phyloP scores from a whole-genome alignment of 2,888 invertebrate genomes.

The Gari tellinella region DNA sequence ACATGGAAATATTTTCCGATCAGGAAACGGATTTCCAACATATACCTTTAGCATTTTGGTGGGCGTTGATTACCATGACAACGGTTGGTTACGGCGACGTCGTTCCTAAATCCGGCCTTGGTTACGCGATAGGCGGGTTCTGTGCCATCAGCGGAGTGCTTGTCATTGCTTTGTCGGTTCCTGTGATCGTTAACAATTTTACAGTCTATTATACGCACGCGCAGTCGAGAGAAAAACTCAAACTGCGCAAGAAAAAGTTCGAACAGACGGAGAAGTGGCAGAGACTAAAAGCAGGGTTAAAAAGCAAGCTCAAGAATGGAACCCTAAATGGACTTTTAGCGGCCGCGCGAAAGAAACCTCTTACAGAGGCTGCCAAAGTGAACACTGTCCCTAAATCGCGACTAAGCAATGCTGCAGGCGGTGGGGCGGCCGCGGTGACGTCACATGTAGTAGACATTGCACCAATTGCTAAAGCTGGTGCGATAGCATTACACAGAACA shows the following conservation, averaged over 20 bases:
- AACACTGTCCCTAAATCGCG: too few species aligned
- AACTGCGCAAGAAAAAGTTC: conserved; percentile 62
- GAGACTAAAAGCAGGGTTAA: conserved; percentile 52
- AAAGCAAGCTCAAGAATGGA: conserved; percentile 53
- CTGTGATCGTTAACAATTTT: conserved; percentile 73
- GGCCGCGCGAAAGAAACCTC: conserved; percentile 33
- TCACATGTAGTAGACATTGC: too few species aligned
- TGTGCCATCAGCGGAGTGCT: conserved; percentile 72
- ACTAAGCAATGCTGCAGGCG: too few species aligned
- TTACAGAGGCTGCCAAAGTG: too few species aligned
- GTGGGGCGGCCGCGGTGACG: too few species aligned
- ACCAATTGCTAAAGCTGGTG: too few species aligned
- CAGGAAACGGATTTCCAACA: conserved; percentile 61
- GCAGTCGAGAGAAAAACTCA: conserved; percentile 68
- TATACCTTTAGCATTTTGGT: conserved; percentile 94
- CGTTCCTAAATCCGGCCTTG: conserved; percentile 64
- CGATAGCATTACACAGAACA: too few species aligned
- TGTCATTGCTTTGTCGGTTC: conserved; percentile 72
- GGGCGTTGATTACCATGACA: conserved; percentile 95
- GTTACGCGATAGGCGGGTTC: conserved; percentile 66
- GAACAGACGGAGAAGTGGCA: conserved; percentile 66
- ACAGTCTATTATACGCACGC: conserved; percentile 72
- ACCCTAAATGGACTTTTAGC: conserved; percentile 46
- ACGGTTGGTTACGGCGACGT: conserved; percentile 88
- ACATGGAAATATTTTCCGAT: conserved; percentile 69